Conservation (phyloP, 2,113 vertebrate genomes). For the Haemorhous mexicanus region DNA sequence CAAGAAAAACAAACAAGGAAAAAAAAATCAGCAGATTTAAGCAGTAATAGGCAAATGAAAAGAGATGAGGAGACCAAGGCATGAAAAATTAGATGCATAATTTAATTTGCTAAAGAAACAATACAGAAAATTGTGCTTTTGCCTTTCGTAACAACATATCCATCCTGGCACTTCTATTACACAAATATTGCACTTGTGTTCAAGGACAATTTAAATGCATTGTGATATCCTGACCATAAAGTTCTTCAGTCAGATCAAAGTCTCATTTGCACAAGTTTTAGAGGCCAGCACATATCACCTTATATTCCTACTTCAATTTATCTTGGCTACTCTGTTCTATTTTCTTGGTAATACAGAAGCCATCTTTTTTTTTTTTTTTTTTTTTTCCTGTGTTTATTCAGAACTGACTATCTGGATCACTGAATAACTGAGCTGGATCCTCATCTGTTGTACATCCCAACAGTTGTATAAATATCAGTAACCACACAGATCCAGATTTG, state of each 20-base stretch:
- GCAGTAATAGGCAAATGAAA: background rate
- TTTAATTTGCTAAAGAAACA: background rate
- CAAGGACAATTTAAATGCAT: background rate
- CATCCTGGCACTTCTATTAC: background rate
- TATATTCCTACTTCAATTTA: background rate
- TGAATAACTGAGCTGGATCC: background rate
- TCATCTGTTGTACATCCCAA: background rate
- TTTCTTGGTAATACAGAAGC: background rate
- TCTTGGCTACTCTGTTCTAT: background rate
- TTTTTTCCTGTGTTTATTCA: background rate
- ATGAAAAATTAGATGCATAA: background rate
- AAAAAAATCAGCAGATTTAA: background rate
- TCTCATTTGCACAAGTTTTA: background rate
- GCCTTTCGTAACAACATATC: background rate
- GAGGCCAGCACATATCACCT: background rate
- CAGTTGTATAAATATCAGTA: background rate
- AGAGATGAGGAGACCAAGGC: background rate
- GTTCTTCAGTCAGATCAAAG: background rate
- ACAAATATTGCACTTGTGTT: background rate
- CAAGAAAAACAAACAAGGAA: background rate
- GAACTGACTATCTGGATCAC: background rate
- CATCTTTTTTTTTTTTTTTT: background rate
- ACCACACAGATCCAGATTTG: background rate
- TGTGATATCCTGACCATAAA: background rate
- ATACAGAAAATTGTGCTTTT: background rate